Evolutionary conservation across 1,140 invertebrate species (phyloP).

Genomic region (Tigriopus japonicus): DNA sequence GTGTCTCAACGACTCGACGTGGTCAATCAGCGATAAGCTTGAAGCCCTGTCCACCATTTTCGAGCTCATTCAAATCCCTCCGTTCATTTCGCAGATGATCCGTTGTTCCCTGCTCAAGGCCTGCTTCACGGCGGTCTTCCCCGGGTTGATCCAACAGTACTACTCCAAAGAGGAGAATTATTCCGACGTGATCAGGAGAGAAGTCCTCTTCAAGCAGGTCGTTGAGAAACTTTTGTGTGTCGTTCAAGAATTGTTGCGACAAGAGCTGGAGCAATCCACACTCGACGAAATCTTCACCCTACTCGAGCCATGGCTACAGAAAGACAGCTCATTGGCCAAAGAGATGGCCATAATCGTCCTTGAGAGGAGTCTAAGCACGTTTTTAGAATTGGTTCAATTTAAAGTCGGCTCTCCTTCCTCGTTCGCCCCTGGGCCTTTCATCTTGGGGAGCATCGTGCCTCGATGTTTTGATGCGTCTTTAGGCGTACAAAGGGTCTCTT

Average conservation of each 20-base stretch:
- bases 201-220: not conserved
- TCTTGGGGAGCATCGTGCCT: conserved; percentile 8
- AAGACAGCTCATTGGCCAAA: not conserved
- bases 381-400: not conserved
- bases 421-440: conserved; percentile 14
- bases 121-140: conserved; percentile 5
- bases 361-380: not conserved
- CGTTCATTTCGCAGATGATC: conserved; percentile 1
- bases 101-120: conserved; percentile 3
- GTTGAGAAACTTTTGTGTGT: not conserved
- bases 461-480: conserved; percentile 5
- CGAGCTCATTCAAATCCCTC: conserved; percentile 3
- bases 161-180: conserved; percentile 4
- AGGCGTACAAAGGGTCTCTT: too few species aligned
- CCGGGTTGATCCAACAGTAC: not conserved
- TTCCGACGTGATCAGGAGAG: not conserved
- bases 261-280: conserved; percentile 12
- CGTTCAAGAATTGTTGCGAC: not conserved
- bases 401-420: not conserved
- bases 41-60: not conserved
- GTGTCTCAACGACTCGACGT: not conserved
- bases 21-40: not conserved
- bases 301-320: conserved; percentile 1
- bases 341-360: not conserved
- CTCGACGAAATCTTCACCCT: conserved; percentile 13